phyloP scores from a whole-genome alignment of 2,113 vertebrate genomes.

The Colossoma macropomum region DNA sequence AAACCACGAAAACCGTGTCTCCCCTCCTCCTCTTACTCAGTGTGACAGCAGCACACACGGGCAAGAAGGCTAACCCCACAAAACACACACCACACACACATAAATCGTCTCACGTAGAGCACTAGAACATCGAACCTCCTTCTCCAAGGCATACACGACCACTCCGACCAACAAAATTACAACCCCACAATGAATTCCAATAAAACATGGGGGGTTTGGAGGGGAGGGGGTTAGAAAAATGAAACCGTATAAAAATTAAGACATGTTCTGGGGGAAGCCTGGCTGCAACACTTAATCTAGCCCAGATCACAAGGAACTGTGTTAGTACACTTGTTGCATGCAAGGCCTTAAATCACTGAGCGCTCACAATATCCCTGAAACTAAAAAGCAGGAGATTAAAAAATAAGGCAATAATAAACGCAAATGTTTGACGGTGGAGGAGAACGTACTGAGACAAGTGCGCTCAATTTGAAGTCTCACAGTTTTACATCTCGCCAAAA shows the following conservation, averaged over 20 bases:
- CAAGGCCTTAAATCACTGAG: constrained; percentile 37
- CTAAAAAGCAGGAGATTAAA: constrained; percentile 22
- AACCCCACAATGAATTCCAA: constrained; percentile 46
- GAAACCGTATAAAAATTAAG: constrained; percentile 58
- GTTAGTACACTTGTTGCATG: constrained; percentile 45
- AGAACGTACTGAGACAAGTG: not conserved
- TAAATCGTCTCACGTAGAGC: constrained; percentile 21
- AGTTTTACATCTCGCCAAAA: not conserved
- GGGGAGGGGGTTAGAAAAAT: constrained; percentile 52
- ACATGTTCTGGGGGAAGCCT: constrained; percentile 52
- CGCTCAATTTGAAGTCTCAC: not conserved
- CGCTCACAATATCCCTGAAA: constrained; percentile 35
- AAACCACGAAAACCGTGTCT: constrained; percentile 68
- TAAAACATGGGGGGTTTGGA: constrained; percentile 36
- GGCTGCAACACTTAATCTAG: constrained; percentile 67
- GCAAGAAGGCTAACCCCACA: constrained; percentile 49
- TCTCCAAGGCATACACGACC: constrained; percentile 41
- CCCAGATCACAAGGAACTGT: constrained; percentile 59
- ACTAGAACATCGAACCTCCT: constrained; percentile 12
- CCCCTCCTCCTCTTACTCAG: constrained; percentile 49
- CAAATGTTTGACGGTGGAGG: not conserved
- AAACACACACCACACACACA: constrained; percentile 61
- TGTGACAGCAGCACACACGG: constrained; percentile 55
- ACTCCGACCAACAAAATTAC: constrained; percentile 43
- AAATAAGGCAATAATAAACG: not conserved